Conservation (phyloP, 2,797 vertebrate species). For the Heliangelus exortis region DNA sequence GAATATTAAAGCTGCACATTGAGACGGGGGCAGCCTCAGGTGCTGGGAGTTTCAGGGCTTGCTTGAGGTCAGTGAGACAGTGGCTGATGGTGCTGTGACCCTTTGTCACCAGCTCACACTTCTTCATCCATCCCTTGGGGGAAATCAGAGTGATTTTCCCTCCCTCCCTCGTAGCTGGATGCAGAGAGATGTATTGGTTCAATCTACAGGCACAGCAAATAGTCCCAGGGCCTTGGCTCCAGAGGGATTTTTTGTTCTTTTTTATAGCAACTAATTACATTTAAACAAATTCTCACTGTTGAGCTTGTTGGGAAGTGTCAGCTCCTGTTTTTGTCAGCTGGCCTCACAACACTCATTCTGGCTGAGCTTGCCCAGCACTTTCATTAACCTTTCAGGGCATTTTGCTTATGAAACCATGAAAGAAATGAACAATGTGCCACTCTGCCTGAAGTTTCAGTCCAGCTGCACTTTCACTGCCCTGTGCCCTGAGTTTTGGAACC, state of each 20-base stretch:
- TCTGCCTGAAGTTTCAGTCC: background rate
- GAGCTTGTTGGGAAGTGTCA: constrained; percentile 27
- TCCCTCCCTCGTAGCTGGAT: background rate
- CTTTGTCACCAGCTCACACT: background rate
- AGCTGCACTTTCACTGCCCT: background rate
- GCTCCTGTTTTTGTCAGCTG: background rate
- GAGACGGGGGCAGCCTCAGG: background rate
- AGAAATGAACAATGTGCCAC: background rate
- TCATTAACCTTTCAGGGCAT: background rate
- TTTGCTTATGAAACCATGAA: background rate
- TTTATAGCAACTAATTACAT: constrained; percentile 8
- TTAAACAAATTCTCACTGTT: constrained; percentile 37
- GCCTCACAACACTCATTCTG: background rate
- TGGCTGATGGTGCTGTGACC: background rate
- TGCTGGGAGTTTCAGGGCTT: background rate
- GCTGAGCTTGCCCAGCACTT: background rate
- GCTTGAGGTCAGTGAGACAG: background rate
- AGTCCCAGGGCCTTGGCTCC: background rate
- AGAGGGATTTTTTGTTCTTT: background rate
- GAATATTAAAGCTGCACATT: background rate
- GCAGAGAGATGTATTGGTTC: background rate
- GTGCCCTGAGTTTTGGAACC: background rate
- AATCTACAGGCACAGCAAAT: background rate
- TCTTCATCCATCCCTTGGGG: background rate
- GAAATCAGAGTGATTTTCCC: background rate